Evolutionary conservation across 2,888 invertebrate genomes (phyloP).

Genomic region (Petrolisthes manimaculis): DNA sequence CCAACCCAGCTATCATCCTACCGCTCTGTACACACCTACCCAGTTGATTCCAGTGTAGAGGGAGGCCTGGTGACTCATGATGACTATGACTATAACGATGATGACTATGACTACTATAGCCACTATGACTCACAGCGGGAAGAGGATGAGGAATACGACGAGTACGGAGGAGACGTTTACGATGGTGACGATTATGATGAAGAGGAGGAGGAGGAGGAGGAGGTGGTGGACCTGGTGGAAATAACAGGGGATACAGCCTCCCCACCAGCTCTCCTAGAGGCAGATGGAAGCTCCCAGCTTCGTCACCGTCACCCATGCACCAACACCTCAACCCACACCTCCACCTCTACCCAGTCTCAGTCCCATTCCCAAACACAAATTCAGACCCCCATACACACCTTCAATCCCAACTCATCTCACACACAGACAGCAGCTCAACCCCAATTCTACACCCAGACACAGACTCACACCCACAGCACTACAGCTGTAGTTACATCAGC

Average conservation of each 20-base stretch:
- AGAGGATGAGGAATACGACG: conserved; percentile 49
- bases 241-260: not conserved
- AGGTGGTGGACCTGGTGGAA: conserved; percentile 18
- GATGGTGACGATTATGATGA: conserved; percentile 42
- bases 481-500: not conserved
- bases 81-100: conserved; percentile 50
- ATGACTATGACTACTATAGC: conserved; percentile 43
- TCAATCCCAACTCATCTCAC: not conserved
- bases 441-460: not conserved
- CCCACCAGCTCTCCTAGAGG: not conserved
- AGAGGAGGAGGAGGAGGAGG: conserved; percentile 37
- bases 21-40: conserved; percentile 42
- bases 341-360: not conserved
- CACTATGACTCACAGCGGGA: conserved; percentile 32
- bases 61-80: conserved; percentile 40
- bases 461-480: not conserved
- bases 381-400: not conserved
- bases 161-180: conserved; percentile 43
- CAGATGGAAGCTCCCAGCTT: conserved; percentile 32
- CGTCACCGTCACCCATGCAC: conserved; percentile 29
- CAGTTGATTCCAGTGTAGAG: conserved; percentile 49
- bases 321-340: not conserved
- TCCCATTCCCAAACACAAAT: not conserved
- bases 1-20: conserved; percentile 5
- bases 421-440: too few species aligned